phyloP scores from a whole-genome alignment of 2,113 vertebrate species.

The Catharus minimus region DNA sequence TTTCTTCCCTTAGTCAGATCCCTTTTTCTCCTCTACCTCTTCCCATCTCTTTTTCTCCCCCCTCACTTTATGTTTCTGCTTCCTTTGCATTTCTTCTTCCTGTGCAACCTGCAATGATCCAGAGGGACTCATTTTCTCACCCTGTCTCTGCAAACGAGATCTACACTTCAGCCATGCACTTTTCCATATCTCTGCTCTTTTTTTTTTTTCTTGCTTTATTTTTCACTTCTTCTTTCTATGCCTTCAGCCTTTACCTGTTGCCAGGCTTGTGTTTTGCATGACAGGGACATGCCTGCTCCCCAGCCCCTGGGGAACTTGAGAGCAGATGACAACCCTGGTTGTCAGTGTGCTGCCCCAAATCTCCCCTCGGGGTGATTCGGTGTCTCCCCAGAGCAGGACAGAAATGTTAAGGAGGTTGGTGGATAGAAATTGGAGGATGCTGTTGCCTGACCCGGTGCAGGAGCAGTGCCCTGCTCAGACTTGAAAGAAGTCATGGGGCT shows the following conservation, averaged over 20 bases:
- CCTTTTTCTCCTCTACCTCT: not conserved
- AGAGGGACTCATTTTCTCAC: not conserved
- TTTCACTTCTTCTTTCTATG: not conserved
- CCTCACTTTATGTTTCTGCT: not conserved
- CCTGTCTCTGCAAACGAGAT: not conserved
- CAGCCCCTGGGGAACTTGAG: not conserved
- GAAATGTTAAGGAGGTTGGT: not conserved
- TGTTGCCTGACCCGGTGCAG: fast-evolving
- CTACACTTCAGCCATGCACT: not conserved
- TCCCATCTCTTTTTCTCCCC: not conserved
- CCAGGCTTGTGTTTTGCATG: not conserved
- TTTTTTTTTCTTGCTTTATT: not conserved
- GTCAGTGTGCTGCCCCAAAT: not conserved
- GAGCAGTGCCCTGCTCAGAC: not conserved
- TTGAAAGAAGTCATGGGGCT: not conserved
- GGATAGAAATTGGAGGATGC: not conserved
- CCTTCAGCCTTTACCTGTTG: not conserved
- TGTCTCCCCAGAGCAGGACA: fast-evolving
- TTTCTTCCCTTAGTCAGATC: not conserved
- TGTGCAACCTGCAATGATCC: fast-evolving
- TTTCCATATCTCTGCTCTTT: not conserved
- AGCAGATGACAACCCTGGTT: not conserved
- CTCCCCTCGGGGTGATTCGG: not conserved
- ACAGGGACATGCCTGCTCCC: not conserved
- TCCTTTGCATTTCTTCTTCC: not conserved